phyloP scores from a whole-genome alignment of 2,113 vertebrate genomes.

The Heloderma charlesbogerti region DNA sequence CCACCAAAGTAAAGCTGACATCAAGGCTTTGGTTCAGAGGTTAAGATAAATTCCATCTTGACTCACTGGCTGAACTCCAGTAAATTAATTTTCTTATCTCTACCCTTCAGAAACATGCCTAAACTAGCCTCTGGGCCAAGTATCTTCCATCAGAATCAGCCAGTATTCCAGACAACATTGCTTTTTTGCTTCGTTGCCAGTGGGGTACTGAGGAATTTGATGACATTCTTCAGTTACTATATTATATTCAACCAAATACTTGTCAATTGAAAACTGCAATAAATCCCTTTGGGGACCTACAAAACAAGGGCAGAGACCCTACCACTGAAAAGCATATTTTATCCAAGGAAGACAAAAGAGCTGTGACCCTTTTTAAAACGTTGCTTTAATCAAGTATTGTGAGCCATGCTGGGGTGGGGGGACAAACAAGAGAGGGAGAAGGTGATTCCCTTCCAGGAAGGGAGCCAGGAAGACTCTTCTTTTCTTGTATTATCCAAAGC shows the following conservation, averaged over 20 bases:
- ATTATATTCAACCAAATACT: background rate
- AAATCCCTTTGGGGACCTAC: background rate
- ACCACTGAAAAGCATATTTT: background rate
- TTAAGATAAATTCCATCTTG: conserved; percentile 58
- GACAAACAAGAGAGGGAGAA: background rate
- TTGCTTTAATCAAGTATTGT: background rate
- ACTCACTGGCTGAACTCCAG: conserved; percentile 43
- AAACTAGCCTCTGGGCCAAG: conserved; percentile 44
- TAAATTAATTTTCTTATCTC: conserved; percentile 76
- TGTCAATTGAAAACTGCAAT: conserved; percentile 21
- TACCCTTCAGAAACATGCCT: conserved; percentile 65
- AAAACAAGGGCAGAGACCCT: background rate
- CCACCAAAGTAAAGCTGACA: conserved; percentile 41
- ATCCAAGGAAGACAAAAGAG: background rate
- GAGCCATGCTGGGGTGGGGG: background rate
- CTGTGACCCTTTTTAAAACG: background rate
- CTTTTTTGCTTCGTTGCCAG: conserved; percentile 39
- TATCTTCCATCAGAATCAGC: conserved; percentile 50
- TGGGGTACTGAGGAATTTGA: conserved; percentile 38
- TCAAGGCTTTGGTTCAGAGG: conserved; percentile 35
- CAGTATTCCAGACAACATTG: background rate
- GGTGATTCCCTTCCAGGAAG: background rate
- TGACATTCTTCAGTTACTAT: conserved; percentile 31
- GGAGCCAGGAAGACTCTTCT: background rate
- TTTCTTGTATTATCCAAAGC: background rate